phyloP scores from a whole-genome alignment of 1,140 invertebrate species.

The Battus philenor region DNA sequence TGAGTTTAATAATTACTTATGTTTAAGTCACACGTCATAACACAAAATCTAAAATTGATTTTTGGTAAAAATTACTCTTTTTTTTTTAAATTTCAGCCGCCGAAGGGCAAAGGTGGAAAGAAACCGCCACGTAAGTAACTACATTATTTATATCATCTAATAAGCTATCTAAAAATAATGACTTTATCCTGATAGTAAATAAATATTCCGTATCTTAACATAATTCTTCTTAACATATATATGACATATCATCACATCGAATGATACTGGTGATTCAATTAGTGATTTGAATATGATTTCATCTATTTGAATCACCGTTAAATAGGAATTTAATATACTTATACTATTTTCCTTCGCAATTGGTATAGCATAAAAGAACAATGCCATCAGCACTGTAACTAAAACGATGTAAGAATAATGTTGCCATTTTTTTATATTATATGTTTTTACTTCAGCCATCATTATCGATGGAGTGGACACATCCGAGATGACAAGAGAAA shows the following conservation, averaged over 20 bases:
- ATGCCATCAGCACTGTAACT: background rate
- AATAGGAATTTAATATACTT: background rate
- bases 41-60: no score
- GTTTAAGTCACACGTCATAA: no score
- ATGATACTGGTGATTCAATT: no score
- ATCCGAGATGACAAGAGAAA: conserved; percentile 94
- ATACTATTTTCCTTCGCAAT: no score
- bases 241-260: background rate
- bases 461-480: conserved; percentile 94
- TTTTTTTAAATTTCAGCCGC: conserved; percentile 63
- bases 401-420: background rate
- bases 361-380: background rate
- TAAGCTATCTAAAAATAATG: background rate
- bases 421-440: background rate
- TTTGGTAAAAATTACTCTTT: no score
- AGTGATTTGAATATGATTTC: background rate
- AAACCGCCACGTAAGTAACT: conserved; percentile 46
- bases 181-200: background rate
- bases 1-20: no score
- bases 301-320: background rate
- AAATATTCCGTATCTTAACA: background rate
- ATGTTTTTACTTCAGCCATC: conserved; percentile 53
- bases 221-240: background rate
- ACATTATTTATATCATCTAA: background rate
- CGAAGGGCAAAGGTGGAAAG: conserved; percentile 55